A percentile compares a stretch with the other conserved stretches of the same genome.
phyloP scores from a whole-genome alignment of 2,888 invertebrate species.

The Noctua pronuba region DNA sequence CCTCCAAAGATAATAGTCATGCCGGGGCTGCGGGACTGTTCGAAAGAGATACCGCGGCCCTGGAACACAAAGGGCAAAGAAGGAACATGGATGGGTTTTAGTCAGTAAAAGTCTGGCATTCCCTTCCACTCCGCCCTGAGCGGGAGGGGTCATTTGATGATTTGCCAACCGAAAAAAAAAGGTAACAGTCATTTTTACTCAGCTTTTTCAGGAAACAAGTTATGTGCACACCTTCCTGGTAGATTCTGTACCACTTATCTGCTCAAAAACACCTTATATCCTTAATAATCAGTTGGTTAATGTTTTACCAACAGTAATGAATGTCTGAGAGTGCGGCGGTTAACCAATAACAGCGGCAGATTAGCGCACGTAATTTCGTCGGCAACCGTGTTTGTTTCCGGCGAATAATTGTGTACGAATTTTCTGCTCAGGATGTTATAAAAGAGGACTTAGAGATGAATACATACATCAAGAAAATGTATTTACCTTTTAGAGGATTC shows the following conservation, averaged over 20 bases:
- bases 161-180: too few species aligned
- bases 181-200: conserved; percentile 43
- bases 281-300: neutral
- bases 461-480: conserved; percentile 1
- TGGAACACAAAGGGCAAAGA: too few species aligned
- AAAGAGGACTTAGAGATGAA: neutral
- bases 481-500: neutral
- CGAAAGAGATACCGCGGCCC: too few species aligned
- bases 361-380: conserved; percentile 14
- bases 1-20: conserved; percentile 22
- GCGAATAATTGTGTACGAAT: conserved; percentile 14
- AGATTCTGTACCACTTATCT: neutral
- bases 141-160: too few species aligned
- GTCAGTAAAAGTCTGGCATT: too few species aligned
- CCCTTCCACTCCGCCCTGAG: too few species aligned
- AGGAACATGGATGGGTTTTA: too few species aligned
- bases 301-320: neutral
- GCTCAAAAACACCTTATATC: neutral
- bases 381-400: conserved; percentile 12
- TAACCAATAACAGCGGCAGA: conserved; percentile 7
- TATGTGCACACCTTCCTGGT: too few species aligned
- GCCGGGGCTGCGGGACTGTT: too few species aligned
- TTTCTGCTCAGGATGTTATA: conserved; percentile 4
- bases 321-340: neutral
- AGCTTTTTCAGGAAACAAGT: neutral